Evolutionary conservation across 1,140 invertebrate genomes (phyloP).

Genomic region (Drosophila sturtevanti): DNA sequence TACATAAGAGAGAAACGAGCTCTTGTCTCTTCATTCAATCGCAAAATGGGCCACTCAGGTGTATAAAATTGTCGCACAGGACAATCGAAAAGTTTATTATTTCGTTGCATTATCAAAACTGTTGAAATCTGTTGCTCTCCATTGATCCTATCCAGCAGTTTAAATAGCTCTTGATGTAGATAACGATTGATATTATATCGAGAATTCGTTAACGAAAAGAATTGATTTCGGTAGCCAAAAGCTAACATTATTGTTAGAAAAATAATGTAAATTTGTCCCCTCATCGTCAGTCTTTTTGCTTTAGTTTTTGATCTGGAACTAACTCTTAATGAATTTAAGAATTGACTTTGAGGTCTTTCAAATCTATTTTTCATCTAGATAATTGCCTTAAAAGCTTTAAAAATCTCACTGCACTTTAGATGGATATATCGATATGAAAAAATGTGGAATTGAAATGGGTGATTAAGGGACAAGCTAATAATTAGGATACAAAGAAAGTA

Average conservation of each 20-base stretch:
- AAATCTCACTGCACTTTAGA: not conserved
- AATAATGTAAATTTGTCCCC: not conserved
- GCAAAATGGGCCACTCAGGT: constrained; percentile 38
- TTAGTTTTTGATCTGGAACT: not conserved
- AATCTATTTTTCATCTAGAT: not conserved
- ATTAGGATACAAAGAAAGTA: not conserved
- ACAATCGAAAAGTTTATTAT: not conserved
- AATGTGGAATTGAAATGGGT: not conserved
- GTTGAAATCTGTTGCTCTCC: constrained; percentile 20
- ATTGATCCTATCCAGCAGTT: constrained; percentile 24
- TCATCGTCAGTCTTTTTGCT: not conserved
- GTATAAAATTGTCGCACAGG: constrained; percentile 23
- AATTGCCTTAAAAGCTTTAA: not conserved
- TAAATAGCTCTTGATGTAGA: not conserved
- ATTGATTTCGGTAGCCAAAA: not conserved
- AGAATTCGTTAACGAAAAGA: not conserved
- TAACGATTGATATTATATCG: not conserved
- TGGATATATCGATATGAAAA: not conserved
- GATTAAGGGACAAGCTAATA: not conserved
- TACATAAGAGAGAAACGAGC: constrained; percentile 1
- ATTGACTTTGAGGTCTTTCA: not conserved
- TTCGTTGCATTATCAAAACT: constrained; percentile 42
- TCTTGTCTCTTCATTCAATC: constrained; percentile 16
- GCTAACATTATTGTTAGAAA: not conserved
- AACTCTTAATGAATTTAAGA: not conserved